A percentile compares a stretch with the other conserved stretches of the same genome.
These are phyloP conservation scores for Pinctada fucata DNA, from an alignment of 2,888 invertebrate species.

Conservation along the genomic window DNA sequence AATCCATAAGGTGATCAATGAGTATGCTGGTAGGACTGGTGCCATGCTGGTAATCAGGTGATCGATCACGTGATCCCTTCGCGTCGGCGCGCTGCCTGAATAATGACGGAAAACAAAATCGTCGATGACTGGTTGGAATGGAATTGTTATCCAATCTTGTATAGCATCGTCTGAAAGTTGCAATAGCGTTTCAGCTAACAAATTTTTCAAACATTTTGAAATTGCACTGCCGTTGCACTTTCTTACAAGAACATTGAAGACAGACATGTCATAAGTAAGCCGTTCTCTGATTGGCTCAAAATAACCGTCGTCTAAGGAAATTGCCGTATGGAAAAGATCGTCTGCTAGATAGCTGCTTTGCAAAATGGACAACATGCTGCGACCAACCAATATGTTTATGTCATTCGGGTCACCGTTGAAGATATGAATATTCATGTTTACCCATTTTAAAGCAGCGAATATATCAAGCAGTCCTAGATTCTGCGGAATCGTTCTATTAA, in stretches of 20 bases:
- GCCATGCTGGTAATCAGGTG: not conserved
- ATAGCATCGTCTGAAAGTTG: not conserved
- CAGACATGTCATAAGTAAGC: not conserved
- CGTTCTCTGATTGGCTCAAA: not conserved
- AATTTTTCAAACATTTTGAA: slow-evolving; percentile 11
- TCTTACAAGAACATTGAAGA: not conserved
- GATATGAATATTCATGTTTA: slow-evolving; percentile 26
- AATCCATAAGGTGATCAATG: not conserved
- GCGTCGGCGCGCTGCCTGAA: not conserved
- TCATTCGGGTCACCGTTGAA: slow-evolving; percentile 33
- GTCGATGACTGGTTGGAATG: slow-evolving; percentile 22
- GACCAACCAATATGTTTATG: slow-evolving; percentile 21
- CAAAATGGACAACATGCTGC: not conserved
- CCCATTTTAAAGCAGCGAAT: slow-evolving; percentile 26
- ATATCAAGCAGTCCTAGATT: slow-evolving; percentile 38
- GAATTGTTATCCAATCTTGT: not conserved
- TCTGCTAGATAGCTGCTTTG: not conserved
- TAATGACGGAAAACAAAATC: not conserved
- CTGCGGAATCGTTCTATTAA: not conserved
- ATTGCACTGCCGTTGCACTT: not conserved
- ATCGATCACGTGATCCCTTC: not conserved
- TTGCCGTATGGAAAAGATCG: slow-evolving; percentile 5
- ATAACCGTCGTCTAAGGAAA: slow-evolving; percentile 24
- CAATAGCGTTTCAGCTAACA: not conserved
- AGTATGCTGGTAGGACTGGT: not conserved